phyloP scores from a whole-genome alignment of 2,113 vertebrate genomes.

The Dolichotis patagonum region DNA sequence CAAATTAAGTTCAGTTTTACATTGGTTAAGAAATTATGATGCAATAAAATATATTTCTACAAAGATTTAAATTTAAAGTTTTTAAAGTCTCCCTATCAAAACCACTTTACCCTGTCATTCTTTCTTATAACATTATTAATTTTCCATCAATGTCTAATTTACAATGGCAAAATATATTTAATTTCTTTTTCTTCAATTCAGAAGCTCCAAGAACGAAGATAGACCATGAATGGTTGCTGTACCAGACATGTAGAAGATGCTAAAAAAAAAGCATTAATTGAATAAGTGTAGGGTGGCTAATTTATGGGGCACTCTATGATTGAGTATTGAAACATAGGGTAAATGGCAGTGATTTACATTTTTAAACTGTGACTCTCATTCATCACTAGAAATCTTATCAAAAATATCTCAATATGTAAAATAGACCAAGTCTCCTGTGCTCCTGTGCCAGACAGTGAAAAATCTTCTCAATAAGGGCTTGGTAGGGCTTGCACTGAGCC shows the following conservation, averaged over 20 bases:
- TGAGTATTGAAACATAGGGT: neutral
- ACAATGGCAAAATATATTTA: neutral
- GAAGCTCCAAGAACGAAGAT: neutral
- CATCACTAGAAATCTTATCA: neutral
- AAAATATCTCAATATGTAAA: neutral
- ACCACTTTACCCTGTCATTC: neutral
- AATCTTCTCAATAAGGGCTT: neutral
- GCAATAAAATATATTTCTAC: neutral
- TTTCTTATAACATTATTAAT: neutral
- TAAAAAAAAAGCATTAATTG: neutral
- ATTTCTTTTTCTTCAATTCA: neutral
- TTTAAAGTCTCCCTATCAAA: neutral
- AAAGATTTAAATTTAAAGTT: neutral
- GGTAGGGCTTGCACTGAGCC: neutral
- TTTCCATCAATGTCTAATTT: neutral
- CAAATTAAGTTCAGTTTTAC: neutral
- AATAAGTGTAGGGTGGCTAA: neutral
- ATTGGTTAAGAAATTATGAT: neutral
- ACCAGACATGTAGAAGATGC: neutral
- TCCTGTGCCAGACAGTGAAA: neutral
- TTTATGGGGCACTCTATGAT: neutral
- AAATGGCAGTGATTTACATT: neutral
- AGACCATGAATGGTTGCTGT: neutral
- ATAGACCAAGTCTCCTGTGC: neutral
- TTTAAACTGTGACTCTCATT: neutral